A percentile compares a stretch with the other conserved stretches of the same genome.
Evolutionary conservation across 2,888 invertebrate species (phyloP).

Genomic region (Zaprionus bogoriensis): DNA sequence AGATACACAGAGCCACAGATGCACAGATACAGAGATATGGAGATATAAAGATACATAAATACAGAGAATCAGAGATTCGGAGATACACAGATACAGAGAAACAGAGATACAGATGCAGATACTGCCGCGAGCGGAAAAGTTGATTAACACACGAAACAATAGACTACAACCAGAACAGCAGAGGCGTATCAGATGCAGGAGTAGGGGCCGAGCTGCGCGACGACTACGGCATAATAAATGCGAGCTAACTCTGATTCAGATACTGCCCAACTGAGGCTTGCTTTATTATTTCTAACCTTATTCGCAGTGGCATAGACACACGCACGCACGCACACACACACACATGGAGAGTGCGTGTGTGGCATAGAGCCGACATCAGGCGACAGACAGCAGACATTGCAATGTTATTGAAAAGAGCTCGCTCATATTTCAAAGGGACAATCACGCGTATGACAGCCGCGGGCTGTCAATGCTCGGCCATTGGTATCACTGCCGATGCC

Average conservation of each 20-base stretch:
- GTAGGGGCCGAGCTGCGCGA: slow-evolving; percentile 26
- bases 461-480: slow-evolving; percentile 66
- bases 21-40: not conserved
- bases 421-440: slow-evolving; percentile 76
- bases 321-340: not conserved
- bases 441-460: slow-evolving; percentile 75
- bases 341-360: slow-evolving; percentile 52
- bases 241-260: slow-evolving; percentile 54
- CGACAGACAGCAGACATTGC: slow-evolving; percentile 15
- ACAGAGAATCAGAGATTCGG: no score
- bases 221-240: slow-evolving; percentile 70
- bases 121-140: slow-evolving; percentile 67
- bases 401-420: slow-evolving; percentile 73
- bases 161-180: slow-evolving; percentile 38
- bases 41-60: not conserved
- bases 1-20: no score
- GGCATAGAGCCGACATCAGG: slow-evolving; percentile 64
- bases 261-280: slow-evolving; percentile 32
- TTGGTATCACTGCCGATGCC: slow-evolving; percentile 38
- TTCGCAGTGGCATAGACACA: slow-evolving; percentile 11
- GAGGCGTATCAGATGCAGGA: not conserved
- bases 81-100: not conserved
- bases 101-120: not conserved
- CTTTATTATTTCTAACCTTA: slow-evolving; percentile 64
- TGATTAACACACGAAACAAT: slow-evolving; percentile 76